phyloP scores from a whole-genome alignment of 2,797 vertebrate genomes.

The Tapirus indicus region DNA sequence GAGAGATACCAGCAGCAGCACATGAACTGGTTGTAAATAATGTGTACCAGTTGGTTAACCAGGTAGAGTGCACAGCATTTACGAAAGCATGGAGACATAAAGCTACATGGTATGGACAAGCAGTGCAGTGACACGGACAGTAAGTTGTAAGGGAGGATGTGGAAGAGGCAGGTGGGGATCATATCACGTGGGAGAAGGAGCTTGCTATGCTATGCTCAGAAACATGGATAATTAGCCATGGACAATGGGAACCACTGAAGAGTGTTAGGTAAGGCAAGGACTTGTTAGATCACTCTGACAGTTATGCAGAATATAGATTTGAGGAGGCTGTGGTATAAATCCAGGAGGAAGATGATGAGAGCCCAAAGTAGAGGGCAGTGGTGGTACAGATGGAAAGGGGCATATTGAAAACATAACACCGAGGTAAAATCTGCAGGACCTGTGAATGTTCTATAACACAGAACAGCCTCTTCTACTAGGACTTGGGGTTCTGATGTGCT shows the following conservation, averaged over 20 bases:
- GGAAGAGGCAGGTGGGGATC: background rate
- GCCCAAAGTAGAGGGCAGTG: background rate
- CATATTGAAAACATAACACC: background rate
- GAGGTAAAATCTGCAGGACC: conserved; percentile 30
- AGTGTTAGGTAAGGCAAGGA: conserved; percentile 12
- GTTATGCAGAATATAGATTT: conserved; percentile 12
- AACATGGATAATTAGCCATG: background rate
- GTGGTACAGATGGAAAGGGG: conserved; percentile 7
- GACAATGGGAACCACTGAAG: background rate
- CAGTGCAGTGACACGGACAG: background rate
- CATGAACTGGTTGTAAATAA: conserved; percentile 23
- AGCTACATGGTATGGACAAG: background rate
- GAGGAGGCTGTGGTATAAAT: conserved; percentile 38
- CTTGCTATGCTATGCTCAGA: background rate
- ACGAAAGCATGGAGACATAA: conserved; percentile 14
- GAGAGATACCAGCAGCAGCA: conserved; percentile 29
- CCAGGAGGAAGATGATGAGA: conserved; percentile 1
- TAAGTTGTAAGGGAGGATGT: background rate
- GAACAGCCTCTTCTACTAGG: conserved; percentile 19
- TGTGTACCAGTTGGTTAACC: background rate
- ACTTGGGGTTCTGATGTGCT: conserved; percentile 29
- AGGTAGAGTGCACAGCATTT: background rate
- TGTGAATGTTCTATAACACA: background rate
- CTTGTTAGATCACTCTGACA: background rate
- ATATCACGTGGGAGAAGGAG: background rate